Evolutionary conservation across 35 echinoderm and acorn worm genomes (phyloP).

Genomic region (Patiria miniata): DNA sequence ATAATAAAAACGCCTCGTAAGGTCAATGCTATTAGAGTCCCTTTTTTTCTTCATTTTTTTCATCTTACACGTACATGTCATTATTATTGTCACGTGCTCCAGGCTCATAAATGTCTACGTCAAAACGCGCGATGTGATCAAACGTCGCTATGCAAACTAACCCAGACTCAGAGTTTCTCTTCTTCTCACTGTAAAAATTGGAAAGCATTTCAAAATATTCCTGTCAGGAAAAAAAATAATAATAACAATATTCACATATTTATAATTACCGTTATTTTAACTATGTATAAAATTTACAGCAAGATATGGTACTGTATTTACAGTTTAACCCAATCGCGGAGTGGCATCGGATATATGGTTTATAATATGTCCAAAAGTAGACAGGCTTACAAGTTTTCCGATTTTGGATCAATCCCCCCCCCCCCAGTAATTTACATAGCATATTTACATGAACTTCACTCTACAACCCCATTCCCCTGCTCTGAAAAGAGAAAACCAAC

Average conservation of each 20-base stretch:
- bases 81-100: background rate
- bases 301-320: conserved; percentile 29
- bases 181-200: conserved; percentile 25
- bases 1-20: too few species aligned
- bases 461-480: too few species aligned
- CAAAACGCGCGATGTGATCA: background rate
- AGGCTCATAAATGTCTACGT: background rate
- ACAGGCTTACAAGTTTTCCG: too few species aligned
- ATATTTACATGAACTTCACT: too few species aligned
- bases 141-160: background rate
- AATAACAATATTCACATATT: conserved; percentile 27
- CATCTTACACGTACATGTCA: too few species aligned
- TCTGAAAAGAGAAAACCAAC: too few species aligned
- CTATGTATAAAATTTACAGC: conserved; percentile 21
- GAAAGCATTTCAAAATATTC: conserved; percentile 31
- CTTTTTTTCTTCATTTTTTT: too few species aligned
- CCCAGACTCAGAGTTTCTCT: background rate
- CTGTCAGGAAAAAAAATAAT: conserved; percentile 27
- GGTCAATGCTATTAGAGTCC: too few species aligned
- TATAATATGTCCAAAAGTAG: too few species aligned
- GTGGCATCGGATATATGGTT: too few species aligned
- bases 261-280: conserved; percentile 21
- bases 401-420: too few species aligned
- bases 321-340: background rate
- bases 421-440: too few species aligned